Evolutionary conservation across 1,140 invertebrate species (phyloP).

Genomic region (Akabosia matsudoensis): DNA sequence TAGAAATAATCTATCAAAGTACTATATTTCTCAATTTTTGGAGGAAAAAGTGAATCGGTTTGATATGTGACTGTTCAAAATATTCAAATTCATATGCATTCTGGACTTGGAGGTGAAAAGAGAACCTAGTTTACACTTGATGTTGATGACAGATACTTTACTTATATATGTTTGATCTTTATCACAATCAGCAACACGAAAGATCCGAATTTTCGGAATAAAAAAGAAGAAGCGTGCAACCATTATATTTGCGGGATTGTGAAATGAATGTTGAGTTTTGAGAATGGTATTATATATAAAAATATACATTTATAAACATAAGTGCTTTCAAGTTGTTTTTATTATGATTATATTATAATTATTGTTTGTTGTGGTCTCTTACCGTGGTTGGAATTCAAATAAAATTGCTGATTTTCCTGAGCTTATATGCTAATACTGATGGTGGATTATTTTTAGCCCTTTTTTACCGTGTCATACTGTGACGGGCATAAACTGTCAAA

Average conservation of each 20-base stretch:
- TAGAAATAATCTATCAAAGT: background rate
- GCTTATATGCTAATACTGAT: constrained; percentile 10
- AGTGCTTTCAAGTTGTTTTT: constrained; percentile 19
- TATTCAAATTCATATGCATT: too few relatives aligned
- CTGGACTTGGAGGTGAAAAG: too few relatives aligned
- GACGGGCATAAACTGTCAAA: too few relatives aligned
- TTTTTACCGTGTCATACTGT: too few relatives aligned
- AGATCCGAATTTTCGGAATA: too few relatives aligned
- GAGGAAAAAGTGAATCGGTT: background rate
- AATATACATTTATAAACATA: constrained; percentile 6
- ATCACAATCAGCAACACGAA: too few relatives aligned
- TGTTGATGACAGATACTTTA: background rate
- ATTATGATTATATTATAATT: too few relatives aligned
- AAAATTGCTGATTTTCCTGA: constrained; percentile 22
- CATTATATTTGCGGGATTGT: too few relatives aligned
- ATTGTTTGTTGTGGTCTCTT: constrained; percentile 19
- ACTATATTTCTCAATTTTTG: background rate
- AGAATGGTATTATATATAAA: constrained; percentile 11
- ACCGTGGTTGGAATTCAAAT: constrained; percentile 18
- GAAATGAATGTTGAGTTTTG: background rate
- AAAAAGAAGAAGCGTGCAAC: too few relatives aligned
- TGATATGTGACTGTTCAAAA: too few relatives aligned
- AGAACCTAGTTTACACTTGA: background rate
- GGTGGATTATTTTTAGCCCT: too few relatives aligned
- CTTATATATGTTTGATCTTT: background rate